Conservation (phyloP, 1,140 invertebrate species). For the Drosophila pectinifera region DNA sequence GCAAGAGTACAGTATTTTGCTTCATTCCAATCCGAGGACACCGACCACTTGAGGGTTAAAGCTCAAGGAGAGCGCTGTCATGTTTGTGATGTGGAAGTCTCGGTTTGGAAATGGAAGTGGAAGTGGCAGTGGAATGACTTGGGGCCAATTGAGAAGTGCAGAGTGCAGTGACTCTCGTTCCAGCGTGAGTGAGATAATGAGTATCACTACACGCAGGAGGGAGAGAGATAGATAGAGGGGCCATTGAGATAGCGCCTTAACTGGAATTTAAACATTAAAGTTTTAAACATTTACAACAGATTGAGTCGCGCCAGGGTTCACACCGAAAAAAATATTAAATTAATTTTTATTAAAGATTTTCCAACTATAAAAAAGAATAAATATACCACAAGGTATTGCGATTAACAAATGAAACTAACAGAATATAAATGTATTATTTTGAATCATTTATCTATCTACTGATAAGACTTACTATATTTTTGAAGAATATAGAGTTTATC, state of each 20-base stretch:
- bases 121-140: constrained; percentile 14
- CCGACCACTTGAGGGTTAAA: constrained; percentile 1
- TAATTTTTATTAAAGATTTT: no score
- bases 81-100: constrained; percentile 13
- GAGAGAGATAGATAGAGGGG: not conserved
- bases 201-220: not conserved
- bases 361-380: no score
- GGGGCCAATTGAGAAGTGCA: constrained; percentile 28
- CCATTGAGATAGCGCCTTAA: constrained; percentile 15
- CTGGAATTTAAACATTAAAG: constrained; percentile 3
- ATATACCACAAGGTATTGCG: no score
- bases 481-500: no score
- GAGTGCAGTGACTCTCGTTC: constrained; percentile 50
- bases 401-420: not conserved
- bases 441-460: not conserved
- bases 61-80: constrained; percentile 5
- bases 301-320: not conserved
- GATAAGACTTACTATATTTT: no score
- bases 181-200: constrained; percentile 48
- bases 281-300: constrained; percentile 1
- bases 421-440: not conserved
- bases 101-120: constrained; percentile 41
- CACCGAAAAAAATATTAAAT: not conserved
- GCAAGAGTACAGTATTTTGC: not conserved
- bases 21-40: not conserved